These are phyloP conservation scores for Eremophila alpestris DNA, from an alignment of 2,797 vertebrate species.

Conservation along the genomic window DNA sequence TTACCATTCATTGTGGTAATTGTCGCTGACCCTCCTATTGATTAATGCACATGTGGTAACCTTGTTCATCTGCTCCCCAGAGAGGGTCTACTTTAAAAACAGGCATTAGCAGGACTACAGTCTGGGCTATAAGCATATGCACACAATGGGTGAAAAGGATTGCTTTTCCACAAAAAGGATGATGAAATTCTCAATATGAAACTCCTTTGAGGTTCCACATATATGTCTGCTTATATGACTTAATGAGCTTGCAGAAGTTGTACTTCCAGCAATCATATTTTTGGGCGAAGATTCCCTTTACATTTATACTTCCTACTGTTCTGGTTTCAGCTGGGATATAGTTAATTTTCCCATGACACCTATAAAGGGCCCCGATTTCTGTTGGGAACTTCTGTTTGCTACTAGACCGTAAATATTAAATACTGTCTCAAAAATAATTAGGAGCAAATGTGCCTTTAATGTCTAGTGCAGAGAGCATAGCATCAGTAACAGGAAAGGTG, in stretches of 20 bases:
- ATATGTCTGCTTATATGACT: background rate
- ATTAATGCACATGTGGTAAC: background rate
- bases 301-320: background rate
- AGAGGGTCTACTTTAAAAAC: background rate
- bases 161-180: background rate
- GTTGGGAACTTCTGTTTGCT: slow-evolving; percentile 4
- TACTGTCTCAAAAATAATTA: background rate
- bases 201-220: background rate
- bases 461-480: background rate
- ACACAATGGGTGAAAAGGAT: background rate
- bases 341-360: background rate
- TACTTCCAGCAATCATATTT: background rate
- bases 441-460: slow-evolving; percentile 11
- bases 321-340: background rate
- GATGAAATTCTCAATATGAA: background rate
- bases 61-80: background rate
- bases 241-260: background rate
- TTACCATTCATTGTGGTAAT: background rate
- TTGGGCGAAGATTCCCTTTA: background rate
- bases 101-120: accelerated
- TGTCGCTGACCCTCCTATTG: background rate
- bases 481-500: background rate
- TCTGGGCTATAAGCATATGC: background rate
- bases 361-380: background rate
- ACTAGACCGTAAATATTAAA: background rate